Evolutionary conservation across 2,797 vertebrate genomes (phyloP), one percentile per base, ranked within the genome.

Genomic region (Picus viridis): DNA sequence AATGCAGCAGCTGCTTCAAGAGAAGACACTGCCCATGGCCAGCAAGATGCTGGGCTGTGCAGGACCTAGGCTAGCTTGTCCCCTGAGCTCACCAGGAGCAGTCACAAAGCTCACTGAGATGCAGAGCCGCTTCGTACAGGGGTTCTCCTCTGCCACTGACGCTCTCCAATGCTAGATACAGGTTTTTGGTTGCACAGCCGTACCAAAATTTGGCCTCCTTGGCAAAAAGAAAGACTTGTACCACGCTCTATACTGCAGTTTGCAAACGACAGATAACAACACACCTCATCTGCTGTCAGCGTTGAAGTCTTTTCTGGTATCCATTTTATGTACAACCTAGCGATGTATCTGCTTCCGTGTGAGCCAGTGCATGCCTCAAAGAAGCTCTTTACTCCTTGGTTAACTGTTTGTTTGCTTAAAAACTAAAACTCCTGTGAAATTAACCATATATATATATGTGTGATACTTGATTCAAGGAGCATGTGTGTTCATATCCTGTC

Each of bases 401-500:
- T 51, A 51, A 96, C 95, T 86, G 97, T 97, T 96, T 94, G 97
- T 98, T 95, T 71, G 97, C 97, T 97, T 41, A 96, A 96, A 96
- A 97, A 97, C 97, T 96, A 95, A 97, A 97, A 97, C 96, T 96
- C 91, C 24, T 97, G 97, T 97, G 96, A 97, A 97, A 85, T 97
- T 96, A 97, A 97, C 96, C 96, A 95, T 98, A 86, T 98, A 83
- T 98, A 83, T 98, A 83, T 98, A 97, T 97, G 96, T 98, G 97
- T 97, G 95, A 96, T 97, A 95, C 92, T 96, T 93, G 64, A 96
- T 97, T 54, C 95, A 84, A 97, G 94, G 94, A 97, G 98, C 98
- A 98, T 98, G 98, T 98, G 95, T 97, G 98, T 98, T 98, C 97
- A 98, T 97, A 97, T 62, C 98, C 98, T 99, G 98, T 99, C 98